Conservation (phyloP, 2,113 vertebrate genomes). For the Corvus moneduloides region DNA sequence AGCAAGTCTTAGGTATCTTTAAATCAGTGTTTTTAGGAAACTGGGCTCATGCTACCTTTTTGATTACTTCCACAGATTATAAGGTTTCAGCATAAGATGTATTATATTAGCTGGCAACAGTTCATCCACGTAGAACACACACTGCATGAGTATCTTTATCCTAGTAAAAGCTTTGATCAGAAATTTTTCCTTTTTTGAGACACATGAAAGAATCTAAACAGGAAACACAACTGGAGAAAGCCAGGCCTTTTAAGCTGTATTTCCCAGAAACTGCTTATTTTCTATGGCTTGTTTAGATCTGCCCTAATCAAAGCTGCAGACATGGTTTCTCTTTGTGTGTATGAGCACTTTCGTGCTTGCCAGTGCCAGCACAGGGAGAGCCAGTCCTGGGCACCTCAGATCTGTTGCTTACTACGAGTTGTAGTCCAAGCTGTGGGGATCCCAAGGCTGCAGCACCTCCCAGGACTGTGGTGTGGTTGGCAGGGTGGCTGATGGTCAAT, state of each 20-base stretch:
- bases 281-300: not conserved
- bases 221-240: not conserved
- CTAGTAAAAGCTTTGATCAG: not conserved
- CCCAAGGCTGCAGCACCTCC: not conserved
- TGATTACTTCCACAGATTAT: not conserved
- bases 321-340: not conserved
- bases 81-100: not conserved
- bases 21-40: not conserved
- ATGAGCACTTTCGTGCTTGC: accelerated
- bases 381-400: not conserved
- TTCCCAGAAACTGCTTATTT: not conserved
- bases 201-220: not conserved
- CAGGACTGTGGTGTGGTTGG: not conserved
- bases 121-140: not conserved
- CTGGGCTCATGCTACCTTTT: not conserved
- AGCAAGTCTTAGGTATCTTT: not conserved
- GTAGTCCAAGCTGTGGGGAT: not conserved
- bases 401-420: not conserved
- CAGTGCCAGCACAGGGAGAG: not conserved
- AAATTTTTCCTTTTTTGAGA: not conserved
- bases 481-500: not conserved
- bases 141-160: not conserved
- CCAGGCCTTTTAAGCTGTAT: not conserved
- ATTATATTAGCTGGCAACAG: not conserved
- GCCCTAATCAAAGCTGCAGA: not conserved